Evolutionary conservation across 2,888 invertebrate genomes (phyloP).

Genomic region (Cryptus viduatorius): DNA sequence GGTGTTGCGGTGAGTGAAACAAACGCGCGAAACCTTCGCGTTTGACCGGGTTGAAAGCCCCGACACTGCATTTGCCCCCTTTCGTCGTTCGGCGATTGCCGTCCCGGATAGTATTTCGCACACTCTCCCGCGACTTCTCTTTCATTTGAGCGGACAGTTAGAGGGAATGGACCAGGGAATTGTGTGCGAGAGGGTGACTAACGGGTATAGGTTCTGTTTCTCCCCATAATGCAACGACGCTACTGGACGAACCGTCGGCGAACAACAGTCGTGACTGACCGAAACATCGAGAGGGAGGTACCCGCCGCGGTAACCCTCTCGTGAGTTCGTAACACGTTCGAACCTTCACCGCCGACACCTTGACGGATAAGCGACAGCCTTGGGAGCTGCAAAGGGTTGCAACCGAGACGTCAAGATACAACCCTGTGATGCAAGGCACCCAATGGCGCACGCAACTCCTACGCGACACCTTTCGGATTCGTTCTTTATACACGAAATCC

Average conservation of each 20-base stretch:
- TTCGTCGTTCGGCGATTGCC: slow-evolving; percentile 40
- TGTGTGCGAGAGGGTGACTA: slow-evolving; percentile 49
- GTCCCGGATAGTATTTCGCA: slow-evolving; percentile 58
- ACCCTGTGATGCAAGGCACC: slow-evolving; percentile 34
- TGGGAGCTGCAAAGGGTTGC: slow-evolving; percentile 37
- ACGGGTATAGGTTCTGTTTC: slow-evolving; percentile 6
- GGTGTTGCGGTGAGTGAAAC: slow-evolving; percentile 79
- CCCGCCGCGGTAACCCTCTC: not conserved
- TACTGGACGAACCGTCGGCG: not conserved
- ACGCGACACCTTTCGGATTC: slow-evolving; percentile 43
- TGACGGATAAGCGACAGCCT: slow-evolving; percentile 48
- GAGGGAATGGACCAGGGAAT: slow-evolving; percentile 49
- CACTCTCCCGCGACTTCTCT: slow-evolving; percentile 41
- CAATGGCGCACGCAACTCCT: slow-evolving; percentile 47
- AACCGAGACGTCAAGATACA: slow-evolving; percentile 36
- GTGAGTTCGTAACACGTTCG: not conserved
- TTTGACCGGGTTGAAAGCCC: slow-evolving; percentile 31
- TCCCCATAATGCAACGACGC: slow-evolving; percentile 2
- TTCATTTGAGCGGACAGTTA: slow-evolving; percentile 25
- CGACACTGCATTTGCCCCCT: slow-evolving; percentile 30
- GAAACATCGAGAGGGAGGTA: slow-evolving; percentile 58
- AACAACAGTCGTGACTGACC: slow-evolving; percentile 51
- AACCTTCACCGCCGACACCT: slow-evolving; percentile 12
- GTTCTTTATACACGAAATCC: not conserved
- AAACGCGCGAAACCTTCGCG: slow-evolving; percentile 78